Percentiles rank a stretch among this genome's conserved stretches.
Evolutionary conservation across 2,113 vertebrate species (phyloP).

Genomic region (Pristiophorus japonicus): DNA sequence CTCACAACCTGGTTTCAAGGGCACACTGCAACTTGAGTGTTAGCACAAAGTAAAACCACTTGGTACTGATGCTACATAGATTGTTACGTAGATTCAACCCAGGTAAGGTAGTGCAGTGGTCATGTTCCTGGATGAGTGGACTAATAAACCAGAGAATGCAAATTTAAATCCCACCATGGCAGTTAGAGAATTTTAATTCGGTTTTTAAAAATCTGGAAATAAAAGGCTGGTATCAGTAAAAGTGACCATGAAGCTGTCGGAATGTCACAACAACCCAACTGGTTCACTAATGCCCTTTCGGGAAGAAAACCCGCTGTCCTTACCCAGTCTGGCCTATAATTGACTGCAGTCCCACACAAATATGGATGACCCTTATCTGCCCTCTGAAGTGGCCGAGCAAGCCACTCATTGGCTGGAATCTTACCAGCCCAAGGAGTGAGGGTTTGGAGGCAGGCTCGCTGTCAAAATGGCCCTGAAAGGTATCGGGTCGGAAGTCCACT

Average conservation of each 20-base stretch:
- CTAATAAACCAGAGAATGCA: not conserved
- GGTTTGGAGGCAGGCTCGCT: too few relatives aligned
- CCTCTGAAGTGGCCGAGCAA: not conserved
- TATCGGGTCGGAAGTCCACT: too few relatives aligned
- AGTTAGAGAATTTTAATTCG: not conserved
- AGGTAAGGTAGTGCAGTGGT: not conserved
- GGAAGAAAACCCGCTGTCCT: not conserved
- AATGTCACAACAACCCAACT: not conserved
- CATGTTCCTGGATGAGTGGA: not conserved
- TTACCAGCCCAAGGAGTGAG: too few relatives aligned
- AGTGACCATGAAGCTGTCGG: not conserved
- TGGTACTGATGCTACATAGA: not conserved
- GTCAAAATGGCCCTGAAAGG: too few relatives aligned
- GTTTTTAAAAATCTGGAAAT: not conserved
- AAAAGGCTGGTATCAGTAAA: not conserved
- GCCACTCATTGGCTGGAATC: not conserved
- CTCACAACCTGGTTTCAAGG: not conserved
- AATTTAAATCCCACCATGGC: not conserved
- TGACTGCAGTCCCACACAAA: not conserved
- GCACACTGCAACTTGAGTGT: not conserved
- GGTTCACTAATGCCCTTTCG: too few relatives aligned
- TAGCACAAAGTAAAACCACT: not conserved
- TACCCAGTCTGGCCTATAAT: not conserved
- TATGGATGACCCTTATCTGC: not conserved
- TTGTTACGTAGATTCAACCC: not conserved